These are phyloP conservation scores for Ommatoiulus sabulosus DNA, from an alignment of 2,888 invertebrate genomes.

Conservation along the genomic window DNA sequence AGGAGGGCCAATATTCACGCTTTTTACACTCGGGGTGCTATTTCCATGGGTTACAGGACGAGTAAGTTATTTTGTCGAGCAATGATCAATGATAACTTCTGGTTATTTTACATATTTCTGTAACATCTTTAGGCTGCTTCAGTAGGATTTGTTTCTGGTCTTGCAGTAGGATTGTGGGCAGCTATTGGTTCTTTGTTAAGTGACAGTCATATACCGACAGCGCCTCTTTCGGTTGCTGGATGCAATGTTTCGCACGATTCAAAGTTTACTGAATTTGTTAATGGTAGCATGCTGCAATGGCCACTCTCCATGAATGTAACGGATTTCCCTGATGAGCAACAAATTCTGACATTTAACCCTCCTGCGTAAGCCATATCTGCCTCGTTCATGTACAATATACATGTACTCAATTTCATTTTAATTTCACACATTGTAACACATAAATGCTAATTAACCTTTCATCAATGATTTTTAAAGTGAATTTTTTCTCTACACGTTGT, in stretches of 20 bases:
- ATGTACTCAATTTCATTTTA: too few relatives aligned
- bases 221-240: slow-evolving; percentile 47
- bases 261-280: slow-evolving; percentile 12
- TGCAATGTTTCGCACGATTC: slow-evolving; percentile 15
- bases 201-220: background rate
- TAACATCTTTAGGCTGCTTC: background rate
- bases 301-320: background rate
- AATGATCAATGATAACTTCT: too few relatives aligned
- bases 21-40: slow-evolving; percentile 52
- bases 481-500: slow-evolving; percentile 47
- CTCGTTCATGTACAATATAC: too few relatives aligned
- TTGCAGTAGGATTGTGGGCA: slow-evolving; percentile 50
- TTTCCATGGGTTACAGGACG: slow-evolving; percentile 45
- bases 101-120: background rate
- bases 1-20: slow-evolving; percentile 47
- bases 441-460: too few relatives aligned
- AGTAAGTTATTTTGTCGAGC: background rate
- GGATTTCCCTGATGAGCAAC: background rate
- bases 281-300: background rate
- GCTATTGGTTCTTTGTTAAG: slow-evolving; percentile 40
- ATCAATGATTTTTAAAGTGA: background rate
- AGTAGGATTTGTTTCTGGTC: background rate
- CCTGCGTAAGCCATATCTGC: background rate
- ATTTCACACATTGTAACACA: background rate
- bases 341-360: background rate